A percentile compares a stretch with the other conserved stretches of the same genome.
Evolutionary conservation across 2,888 invertebrate genomes (phyloP).

Genomic region (Kuschelorhynchus macadamiae): DNA sequence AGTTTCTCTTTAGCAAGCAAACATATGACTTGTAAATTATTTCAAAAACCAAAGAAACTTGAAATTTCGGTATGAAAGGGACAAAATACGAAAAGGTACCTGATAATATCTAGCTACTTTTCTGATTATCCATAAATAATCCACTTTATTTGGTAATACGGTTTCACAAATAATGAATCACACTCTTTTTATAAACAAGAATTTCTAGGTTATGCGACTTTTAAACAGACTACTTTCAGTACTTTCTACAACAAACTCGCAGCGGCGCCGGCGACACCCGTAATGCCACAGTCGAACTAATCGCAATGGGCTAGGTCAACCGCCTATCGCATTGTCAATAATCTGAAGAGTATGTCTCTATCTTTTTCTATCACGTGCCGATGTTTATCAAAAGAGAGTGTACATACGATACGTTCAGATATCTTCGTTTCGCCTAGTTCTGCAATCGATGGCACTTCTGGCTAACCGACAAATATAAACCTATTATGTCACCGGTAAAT

Average conservation of each 20-base stretch:
- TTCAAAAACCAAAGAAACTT: not conserved
- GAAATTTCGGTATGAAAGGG: not conserved
- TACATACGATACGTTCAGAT: not conserved
- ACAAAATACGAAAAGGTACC: constrained; percentile 7
- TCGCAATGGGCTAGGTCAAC: constrained; percentile 13
- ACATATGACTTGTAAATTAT: constrained; percentile 21
- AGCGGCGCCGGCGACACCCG: constrained; percentile 2
- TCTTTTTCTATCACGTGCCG: constrained; percentile 10
- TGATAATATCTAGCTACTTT: not conserved
- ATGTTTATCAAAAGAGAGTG: not conserved
- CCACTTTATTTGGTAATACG: not conserved
- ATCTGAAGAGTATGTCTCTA: constrained; percentile 10
- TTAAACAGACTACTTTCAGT: constrained; percentile 15
- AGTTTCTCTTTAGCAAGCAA: constrained; percentile 8
- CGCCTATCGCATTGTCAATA: constrained; percentile 14
- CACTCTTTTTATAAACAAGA: constrained; percentile 14
- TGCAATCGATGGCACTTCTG: not conserved
- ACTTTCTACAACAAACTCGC: constrained; percentile 14
- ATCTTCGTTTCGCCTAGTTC: too few relatives aligned
- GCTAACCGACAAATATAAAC: constrained; percentile 35
- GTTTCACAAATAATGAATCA: constrained; percentile 15
- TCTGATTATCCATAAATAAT: constrained; percentile 17
- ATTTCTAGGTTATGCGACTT: constrained; percentile 10
- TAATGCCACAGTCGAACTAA: constrained; percentile 10
- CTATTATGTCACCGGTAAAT: constrained; percentile 31